Evolutionary conservation across 2,797 vertebrate genomes (phyloP), one percentile per base, ranked within the genome.

Genomic region (Enteromius afrohamiltoni): DNA sequence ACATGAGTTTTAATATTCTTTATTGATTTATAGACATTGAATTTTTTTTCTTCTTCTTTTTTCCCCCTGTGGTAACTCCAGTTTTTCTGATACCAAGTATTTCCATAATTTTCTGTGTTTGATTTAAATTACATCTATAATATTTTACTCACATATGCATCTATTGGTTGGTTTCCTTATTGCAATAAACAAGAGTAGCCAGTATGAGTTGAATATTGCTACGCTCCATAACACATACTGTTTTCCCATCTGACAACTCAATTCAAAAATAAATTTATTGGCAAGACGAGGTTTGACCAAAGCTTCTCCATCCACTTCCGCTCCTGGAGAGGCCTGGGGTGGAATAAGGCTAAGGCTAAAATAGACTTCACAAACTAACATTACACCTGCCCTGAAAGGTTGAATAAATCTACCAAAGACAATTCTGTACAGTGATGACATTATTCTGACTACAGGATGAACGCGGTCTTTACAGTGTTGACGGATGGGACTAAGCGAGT

Each of bases 141-240:
- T 93, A 92, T 94, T 94, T 92, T 91, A 94, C 91, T 94, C 93
- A 95, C 93, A 93, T 94, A 95, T 92, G 94, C 92, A 93, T 94
- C 92, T 94, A 94, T 94, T 93, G 90, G 91, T 94, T 93, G 87
- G 91, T 94, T 93, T 94, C 94, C 91, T 95, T 96, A 95, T 95
- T 96, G 95, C 95, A 95, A 94, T 93, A 94, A 95, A 95, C 94
- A 93, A 94, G 93, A 95, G 93, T 94, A 95, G 93, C 94, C 95
- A 92, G 93, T 93, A 95, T 94, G 95, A 93, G 92, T 93, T 93
- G 90, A 93, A 93, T 96, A 96, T 95, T 96, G 95, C 95, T 96
- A 95, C 93, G 91, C 74, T 93, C 94, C 79, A 90, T 92, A 94
- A 93, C 92, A 94, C 92, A 93, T 93, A 94, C 92, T 89, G 88